Evolutionary conservation across 2,888 invertebrate genomes (phyloP).

Genomic region (Axea sp.): DNA sequence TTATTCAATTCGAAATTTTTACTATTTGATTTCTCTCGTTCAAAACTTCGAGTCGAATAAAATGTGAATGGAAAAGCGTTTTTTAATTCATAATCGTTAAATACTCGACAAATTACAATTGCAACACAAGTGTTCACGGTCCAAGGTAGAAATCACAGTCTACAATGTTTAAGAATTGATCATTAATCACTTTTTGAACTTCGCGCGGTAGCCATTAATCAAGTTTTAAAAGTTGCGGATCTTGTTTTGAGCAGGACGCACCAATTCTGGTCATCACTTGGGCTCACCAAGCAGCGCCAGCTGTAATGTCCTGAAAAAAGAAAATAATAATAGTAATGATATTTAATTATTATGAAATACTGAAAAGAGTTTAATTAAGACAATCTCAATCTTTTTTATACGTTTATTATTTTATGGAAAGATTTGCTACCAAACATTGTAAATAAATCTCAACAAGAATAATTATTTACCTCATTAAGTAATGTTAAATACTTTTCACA

Average conservation of each 20-base stretch:
- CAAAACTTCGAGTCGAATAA: neutral
- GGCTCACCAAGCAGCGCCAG: constrained; percentile 76
- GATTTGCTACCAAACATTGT: too few relatives aligned
- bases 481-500: constrained; percentile 31
- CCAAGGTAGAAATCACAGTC: constrained; percentile 54
- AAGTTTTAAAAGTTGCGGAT: constrained; percentile 48
- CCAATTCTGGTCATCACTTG: constrained; percentile 76
- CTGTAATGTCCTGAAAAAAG: constrained; percentile 70
- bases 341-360: too few relatives aligned
- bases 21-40: constrained; percentile 3
- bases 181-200: too few relatives aligned
- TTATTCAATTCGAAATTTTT: too few relatives aligned
- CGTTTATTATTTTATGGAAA: too few relatives aligned
- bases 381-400: too few relatives aligned
- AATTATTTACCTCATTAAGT: constrained; percentile 23
- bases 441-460: too few relatives aligned
- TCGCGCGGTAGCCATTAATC: neutral
- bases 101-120: constrained; percentile 9
- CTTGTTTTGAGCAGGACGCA: constrained; percentile 66
- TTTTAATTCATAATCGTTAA: too few relatives aligned
- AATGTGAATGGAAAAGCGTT: constrained; percentile 3
- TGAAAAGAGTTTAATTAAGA: too few relatives aligned
- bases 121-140: constrained; percentile 4
- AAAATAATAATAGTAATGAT: too few relatives aligned
- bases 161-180: constrained; percentile 24